Percentiles rank a stretch among this genome's conserved stretches.
Conservation (phyloP, 2,888 invertebrate species). For the Heliconius ethilla region DNA sequence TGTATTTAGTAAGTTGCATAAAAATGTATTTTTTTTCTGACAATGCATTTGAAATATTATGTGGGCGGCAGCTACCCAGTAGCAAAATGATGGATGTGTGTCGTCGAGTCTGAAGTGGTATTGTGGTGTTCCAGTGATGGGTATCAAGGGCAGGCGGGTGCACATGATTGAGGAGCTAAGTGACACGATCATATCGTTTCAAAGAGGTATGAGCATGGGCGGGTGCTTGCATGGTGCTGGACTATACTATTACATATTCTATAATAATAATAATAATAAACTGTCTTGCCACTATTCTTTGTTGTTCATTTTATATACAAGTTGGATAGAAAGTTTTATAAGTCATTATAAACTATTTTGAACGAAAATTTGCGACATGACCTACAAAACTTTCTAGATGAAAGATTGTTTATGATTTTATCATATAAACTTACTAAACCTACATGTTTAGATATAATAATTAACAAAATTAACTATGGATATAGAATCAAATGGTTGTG, state of each 20-base stretch:
- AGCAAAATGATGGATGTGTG: not conserved
- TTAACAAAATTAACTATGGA: conserved; percentile 32
- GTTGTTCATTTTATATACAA: not conserved
- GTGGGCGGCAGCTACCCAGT: not conserved
- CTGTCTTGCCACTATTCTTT: conserved; percentile 1
- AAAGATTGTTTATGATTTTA: not conserved
- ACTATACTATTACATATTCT: conserved; percentile 53
- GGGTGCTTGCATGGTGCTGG: conserved; percentile 71
- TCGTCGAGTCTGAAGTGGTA: conserved; percentile 48
- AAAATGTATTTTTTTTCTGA: not conserved
- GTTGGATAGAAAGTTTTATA: conserved; percentile 6
- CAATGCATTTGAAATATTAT: not conserved
- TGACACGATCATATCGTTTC: conserved; percentile 99
- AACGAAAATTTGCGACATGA: not conserved
- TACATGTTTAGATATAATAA: conserved; percentile 20
- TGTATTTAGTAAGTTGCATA: not conserved
- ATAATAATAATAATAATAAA: conserved; percentile 28
- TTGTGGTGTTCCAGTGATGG: conserved; percentile 93
- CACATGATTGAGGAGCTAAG: conserved; percentile 99
- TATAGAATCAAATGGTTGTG: conserved; percentile 30
- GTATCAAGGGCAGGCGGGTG: conserved; percentile 98
- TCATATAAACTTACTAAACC: not conserved
- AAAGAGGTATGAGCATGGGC: conserved; percentile 92
- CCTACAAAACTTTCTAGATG: conserved; percentile 4
- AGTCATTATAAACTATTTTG: not conserved